Evolutionary conservation across 2,888 invertebrate genomes (phyloP).

Genomic region (Cryptocheilus praepositus): DNA sequence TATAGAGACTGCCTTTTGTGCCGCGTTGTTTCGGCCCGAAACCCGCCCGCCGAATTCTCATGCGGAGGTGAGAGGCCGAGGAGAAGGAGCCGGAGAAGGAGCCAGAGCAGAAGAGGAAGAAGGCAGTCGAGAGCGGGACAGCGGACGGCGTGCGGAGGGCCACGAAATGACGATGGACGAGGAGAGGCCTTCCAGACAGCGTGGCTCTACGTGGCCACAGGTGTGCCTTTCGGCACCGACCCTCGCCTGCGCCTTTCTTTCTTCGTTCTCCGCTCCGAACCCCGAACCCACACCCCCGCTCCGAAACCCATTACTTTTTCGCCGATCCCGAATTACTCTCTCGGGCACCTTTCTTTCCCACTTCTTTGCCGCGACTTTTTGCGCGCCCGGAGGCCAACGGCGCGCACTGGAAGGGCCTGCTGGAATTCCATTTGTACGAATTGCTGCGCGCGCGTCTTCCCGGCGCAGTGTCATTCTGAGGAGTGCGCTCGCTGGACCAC

Average conservation of each 20-base stretch:
- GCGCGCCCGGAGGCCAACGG: too few relatives aligned
- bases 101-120: background rate
- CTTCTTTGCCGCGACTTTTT: background rate
- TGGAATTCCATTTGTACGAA: too few relatives aligned
- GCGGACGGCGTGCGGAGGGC: constrained; percentile 24
- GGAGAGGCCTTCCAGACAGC: constrained; percentile 52
- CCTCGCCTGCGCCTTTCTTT: constrained; percentile 20
- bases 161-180: constrained; percentile 46
- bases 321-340: constrained; percentile 42
- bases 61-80: constrained; percentile 5
- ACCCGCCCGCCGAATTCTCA: constrained; percentile 20
- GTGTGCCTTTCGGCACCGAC: constrained; percentile 40
- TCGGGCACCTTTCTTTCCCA: constrained; percentile 10
- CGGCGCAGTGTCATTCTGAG: background rate
- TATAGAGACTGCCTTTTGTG: constrained; percentile 40
- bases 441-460: too few relatives aligned
- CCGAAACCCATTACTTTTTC: constrained; percentile 55
- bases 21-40: constrained; percentile 39
- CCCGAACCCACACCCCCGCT: constrained; percentile 23
- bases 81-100: background rate
- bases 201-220: constrained; percentile 57
- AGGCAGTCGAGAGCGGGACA: constrained; percentile 9
- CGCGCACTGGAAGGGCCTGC: too few relatives aligned
- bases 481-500: background rate
- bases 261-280: constrained; percentile 33